Evolutionary conservation across 2,797 vertebrate species (phyloP), one percentile per base, ranked within the genome.

Genomic region (Pseudomugil gertrudae): DNA sequence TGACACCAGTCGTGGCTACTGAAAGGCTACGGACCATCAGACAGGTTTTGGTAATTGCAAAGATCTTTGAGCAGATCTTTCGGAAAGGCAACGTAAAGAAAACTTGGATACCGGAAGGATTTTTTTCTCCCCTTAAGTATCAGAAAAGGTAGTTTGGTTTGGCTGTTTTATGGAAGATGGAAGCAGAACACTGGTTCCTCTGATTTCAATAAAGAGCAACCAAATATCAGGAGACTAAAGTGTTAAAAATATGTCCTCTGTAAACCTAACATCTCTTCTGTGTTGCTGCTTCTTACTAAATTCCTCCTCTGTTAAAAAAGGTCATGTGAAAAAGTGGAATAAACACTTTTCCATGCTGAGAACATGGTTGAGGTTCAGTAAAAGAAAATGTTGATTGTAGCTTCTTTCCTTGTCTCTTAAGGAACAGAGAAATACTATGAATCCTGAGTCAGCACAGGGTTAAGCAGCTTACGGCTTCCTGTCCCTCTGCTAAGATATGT

Each of bases 381-480:
- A 69, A 73, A 83, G 57, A 51, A 73, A 83, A 59, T 55, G 57
- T 81, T 59, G 61, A 80, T 78, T 57, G 35, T 17, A 58, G 75
- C 68, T 65, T 50, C 10, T 60, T 45, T 57, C 23, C 24, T 57
- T 53, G 21, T 63, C 56, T 61, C 35, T 69, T 60, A 58, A 64
- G 67, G 56, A 85, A 58, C 48, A 47, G 36, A 50, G 36, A 67
- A 79, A 68, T 55, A 71, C 70, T 68, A 55, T 54, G 72, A 71
- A 66, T 69, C 80, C 81, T 85, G 87, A 90, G 80, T 92, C 88
- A 90, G 90, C 83, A 26, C 53, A 65, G 63, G 58, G 62, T 84
- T 91, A 90, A 93, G 90, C 80, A 80, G 90, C 91, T 92, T 93
- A 93, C 60, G 53, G 67, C 79, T 53, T 77, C 63, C 23, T 9